Percentiles rank a stretch among this genome's conserved stretches.
These are phyloP conservation scores for Drosophila borborema DNA, from an alignment of 2,888 invertebrate species.

Conservation along the genomic window DNA sequence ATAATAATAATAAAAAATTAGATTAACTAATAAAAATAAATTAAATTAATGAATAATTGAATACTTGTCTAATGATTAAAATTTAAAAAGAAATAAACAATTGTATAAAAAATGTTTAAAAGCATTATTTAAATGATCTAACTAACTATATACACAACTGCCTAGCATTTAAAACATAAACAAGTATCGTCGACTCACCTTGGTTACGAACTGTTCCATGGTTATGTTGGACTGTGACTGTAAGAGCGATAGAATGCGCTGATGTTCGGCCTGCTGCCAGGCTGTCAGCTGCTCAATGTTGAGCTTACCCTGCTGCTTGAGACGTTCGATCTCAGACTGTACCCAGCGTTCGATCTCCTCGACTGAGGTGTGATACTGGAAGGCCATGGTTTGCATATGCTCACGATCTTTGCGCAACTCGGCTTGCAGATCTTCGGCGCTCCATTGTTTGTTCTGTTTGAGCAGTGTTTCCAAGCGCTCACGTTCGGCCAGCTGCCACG, in stretches of 20 bases:
- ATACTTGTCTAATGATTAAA: too few relatives aligned
- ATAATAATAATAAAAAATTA: too few relatives aligned
- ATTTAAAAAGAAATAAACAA: too few relatives aligned
- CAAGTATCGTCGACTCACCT: constrained; percentile 41
- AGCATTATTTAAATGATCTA: not conserved
- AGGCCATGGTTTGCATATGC: constrained; percentile 82
- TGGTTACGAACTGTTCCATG: constrained; percentile 79
- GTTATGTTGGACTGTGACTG: constrained; percentile 81
- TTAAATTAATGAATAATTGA: too few relatives aligned
- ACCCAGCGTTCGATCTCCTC: constrained; percentile 84
- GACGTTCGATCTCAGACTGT: constrained; percentile 77
- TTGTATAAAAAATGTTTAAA: too few relatives aligned
- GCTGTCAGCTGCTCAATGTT: constrained; percentile 80
- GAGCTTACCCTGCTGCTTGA: constrained; percentile 79
- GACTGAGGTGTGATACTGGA: constrained; percentile 83
- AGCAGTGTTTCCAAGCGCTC: constrained; percentile 75
- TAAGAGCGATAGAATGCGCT: constrained; percentile 76
- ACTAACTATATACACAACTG: not conserved
- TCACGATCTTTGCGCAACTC: constrained; percentile 81
- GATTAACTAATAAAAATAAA: too few relatives aligned
- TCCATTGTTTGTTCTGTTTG: constrained; percentile 79
- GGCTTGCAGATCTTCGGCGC: constrained; percentile 80
- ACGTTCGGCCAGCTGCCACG: constrained; percentile 83
- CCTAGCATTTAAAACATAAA: too few relatives aligned
- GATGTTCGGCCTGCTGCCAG: constrained; percentile 82